Evolutionary conservation across 2,888 invertebrate species (phyloP).

Genomic region (Plutella xylostella): DNA sequence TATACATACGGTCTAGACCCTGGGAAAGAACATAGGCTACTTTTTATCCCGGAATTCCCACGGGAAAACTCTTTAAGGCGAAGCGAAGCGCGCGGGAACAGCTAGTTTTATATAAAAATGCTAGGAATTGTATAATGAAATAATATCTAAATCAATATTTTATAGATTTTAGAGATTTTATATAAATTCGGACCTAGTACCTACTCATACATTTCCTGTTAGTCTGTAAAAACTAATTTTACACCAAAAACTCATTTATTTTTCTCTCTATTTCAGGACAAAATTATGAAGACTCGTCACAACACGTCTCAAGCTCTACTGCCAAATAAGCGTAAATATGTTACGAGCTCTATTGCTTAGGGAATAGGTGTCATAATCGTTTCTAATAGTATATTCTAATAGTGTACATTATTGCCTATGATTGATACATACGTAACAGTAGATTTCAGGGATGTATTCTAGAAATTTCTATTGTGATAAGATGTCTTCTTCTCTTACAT

Average conservation of each 20-base stretch:
- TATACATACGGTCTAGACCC: no score
- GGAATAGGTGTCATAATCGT: background rate
- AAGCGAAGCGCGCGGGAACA: no score
- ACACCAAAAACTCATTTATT: constrained; percentile 8
- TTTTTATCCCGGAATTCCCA: no score
- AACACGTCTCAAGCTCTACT: background rate
- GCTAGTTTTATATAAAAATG: no score
- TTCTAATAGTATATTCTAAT: background rate
- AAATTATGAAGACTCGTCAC: background rate
- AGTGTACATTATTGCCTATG: background rate
- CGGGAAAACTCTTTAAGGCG: no score
- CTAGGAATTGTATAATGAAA: no score
- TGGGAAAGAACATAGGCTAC: no score
- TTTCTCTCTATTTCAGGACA: background rate
- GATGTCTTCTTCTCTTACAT: background rate
- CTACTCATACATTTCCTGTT: background rate
- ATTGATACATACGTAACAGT: background rate
- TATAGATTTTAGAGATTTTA: no score
- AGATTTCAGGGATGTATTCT: background rate
- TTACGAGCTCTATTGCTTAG: background rate
- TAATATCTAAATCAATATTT: no score
- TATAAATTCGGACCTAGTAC: no score
- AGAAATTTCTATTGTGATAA: background rate
- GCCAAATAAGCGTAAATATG: constrained; percentile 2
- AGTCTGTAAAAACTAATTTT: background rate